phyloP scores from a whole-genome alignment of 2,888 invertebrate species.

The Osedax frankpressi region DNA sequence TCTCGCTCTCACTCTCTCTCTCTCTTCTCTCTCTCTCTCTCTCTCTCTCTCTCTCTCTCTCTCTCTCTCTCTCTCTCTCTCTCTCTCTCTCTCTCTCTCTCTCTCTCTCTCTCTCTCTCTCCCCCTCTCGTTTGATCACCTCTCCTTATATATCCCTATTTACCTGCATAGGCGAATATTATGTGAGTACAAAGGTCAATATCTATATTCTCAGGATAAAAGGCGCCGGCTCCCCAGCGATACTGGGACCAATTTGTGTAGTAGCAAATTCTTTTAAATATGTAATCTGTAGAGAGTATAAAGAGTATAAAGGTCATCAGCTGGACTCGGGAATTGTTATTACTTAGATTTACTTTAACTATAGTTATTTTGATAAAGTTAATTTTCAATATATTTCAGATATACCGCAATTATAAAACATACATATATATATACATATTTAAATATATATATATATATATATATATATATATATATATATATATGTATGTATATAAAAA shows the following conservation, averaged over 20 bases:
- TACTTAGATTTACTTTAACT: no score
- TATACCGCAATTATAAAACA: not conserved
- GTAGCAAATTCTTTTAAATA: conserved; percentile 58
- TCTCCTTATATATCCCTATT: no score
- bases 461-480: not conserved
- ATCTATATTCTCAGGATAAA: conserved; percentile 80
- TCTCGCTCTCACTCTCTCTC: no score
- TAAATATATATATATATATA: not conserved
- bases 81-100: no score
- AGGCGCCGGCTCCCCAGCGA: conserved; percentile 76
- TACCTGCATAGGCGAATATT: conserved; percentile 85
- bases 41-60: no score
- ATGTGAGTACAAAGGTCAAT: conserved; percentile 88
- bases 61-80: no score
- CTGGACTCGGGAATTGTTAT: no score
- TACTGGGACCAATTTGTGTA: conserved; percentile 99
- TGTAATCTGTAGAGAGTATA: not conserved
- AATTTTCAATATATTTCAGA: not conserved
- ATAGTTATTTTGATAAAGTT: no score
- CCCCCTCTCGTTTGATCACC: no score
- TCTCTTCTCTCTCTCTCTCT: no score
- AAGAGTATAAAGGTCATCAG: no score
- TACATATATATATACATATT: not conserved
- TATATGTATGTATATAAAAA: not conserved
- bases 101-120: no score